These are phyloP conservation scores for Erebia epiphron DNA, from an alignment of 2,888 invertebrate species.

Conservation along the genomic window DNA sequence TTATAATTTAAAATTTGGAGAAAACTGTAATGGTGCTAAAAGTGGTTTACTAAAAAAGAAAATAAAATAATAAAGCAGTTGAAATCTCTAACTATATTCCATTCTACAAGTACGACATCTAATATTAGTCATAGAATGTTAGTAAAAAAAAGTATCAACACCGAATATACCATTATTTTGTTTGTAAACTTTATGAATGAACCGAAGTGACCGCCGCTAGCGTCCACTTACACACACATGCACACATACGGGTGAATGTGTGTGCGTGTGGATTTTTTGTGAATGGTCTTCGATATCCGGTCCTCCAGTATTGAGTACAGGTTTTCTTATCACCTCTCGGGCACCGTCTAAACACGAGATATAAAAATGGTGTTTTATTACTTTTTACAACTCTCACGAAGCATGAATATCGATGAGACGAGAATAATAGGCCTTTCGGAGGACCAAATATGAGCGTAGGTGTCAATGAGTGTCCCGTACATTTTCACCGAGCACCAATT, in stretches of 20 bases:
- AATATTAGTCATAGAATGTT: conserved; percentile 9
- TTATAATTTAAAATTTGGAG: no score
- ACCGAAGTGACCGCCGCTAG: conserved; percentile 62
- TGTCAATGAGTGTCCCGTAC: conserved; percentile 67
- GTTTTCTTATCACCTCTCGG: conserved; percentile 80
- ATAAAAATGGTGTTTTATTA: conserved; percentile 81
- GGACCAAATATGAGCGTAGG: conserved; percentile 67
- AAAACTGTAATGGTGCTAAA: background rate
- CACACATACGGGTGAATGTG: conserved; percentile 40
- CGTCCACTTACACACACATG: conserved; percentile 48
- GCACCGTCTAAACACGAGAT: conserved; percentile 79
- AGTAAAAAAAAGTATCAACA: conserved; percentile 14
- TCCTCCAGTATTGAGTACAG: conserved; percentile 72
- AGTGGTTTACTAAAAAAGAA: background rate
- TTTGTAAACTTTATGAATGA: conserved; percentile 72
- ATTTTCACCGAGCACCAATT: conserved; percentile 58
- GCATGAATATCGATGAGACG: conserved; percentile 74
- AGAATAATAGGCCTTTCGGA: conserved; percentile 63
- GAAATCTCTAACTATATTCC: background rate
- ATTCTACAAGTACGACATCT: conserved; percentile 1
- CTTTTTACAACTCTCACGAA: conserved; percentile 70
- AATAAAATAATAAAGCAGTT: background rate
- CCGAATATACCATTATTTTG: conserved; percentile 32
- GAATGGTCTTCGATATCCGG: conserved; percentile 81
- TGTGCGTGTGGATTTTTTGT: conserved; percentile 72